A percentile compares a stretch with the other conserved stretches of the same genome.
These are phyloP conservation scores for Bombylius discolor DNA, from an alignment of 2,888 invertebrate species.

Conservation along the genomic window DNA sequence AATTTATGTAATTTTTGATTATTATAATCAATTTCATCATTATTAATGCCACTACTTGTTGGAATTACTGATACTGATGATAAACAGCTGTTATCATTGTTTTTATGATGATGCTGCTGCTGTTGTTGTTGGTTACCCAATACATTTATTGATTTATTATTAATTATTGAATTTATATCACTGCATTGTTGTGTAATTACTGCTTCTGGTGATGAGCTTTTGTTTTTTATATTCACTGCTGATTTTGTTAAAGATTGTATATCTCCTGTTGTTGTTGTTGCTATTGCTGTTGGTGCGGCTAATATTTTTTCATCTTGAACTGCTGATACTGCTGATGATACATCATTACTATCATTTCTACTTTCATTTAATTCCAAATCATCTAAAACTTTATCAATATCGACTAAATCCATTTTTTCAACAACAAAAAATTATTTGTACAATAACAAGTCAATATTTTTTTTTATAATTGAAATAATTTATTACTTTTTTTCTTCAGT, in stretches of 20 bases:
- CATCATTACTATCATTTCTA: neutral
- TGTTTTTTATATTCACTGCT: neutral
- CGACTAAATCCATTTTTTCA: slow-evolving; percentile 41
- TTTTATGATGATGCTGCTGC: too few relatives aligned
- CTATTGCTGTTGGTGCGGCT: neutral
- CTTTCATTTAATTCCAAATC: slow-evolving; percentile 66
- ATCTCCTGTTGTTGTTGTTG: neutral
- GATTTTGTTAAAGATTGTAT: neutral
- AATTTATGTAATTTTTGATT: neutral
- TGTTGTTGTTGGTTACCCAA: neutral
- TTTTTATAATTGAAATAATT: too few relatives aligned
- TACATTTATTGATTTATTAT: too few relatives aligned
- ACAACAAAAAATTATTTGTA: too few relatives aligned
- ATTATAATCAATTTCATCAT: neutral
- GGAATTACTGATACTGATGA: neutral
- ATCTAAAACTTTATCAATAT: slow-evolving; percentile 72
- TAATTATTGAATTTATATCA: neutral
- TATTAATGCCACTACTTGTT: too few relatives aligned
- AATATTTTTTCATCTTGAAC: too few relatives aligned
- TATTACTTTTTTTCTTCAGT: too few relatives aligned
- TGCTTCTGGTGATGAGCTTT: neutral
- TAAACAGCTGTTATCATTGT: neutral
- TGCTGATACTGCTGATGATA: neutral
- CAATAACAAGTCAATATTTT: too few relatives aligned
- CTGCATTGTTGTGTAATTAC: neutral